Conservation (phyloP, 2,888 invertebrate genomes). For the Volucella zonaria region DNA sequence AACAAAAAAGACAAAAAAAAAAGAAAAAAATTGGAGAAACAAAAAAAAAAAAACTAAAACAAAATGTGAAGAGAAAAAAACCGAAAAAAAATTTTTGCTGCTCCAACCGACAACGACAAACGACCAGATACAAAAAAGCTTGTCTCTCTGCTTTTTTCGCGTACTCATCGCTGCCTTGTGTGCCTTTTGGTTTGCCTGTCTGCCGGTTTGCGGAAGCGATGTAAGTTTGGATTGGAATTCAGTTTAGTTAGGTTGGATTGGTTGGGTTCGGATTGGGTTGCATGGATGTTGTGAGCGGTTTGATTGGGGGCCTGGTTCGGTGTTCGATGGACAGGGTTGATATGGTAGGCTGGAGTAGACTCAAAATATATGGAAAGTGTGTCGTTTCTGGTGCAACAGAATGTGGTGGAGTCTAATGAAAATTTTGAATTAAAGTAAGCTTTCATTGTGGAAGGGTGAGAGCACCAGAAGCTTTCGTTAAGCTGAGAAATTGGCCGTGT, state of each 20-base stretch:
- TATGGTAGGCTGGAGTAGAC: conserved; percentile 7
- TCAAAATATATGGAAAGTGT: not conserved
- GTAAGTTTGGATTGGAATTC: conserved; percentile 65
- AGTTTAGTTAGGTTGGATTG: conserved; percentile 20
- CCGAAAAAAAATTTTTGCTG: conserved; percentile 68
- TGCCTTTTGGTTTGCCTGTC: conserved; percentile 7
- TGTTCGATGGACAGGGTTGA: conserved; percentile 46
- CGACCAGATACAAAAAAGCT: conserved; percentile 70
- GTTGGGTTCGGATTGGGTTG: conserved; percentile 12
- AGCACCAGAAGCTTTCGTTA: not conserved
- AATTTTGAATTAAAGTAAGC: conserved; percentile 28
- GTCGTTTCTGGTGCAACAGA: conserved; percentile 14
- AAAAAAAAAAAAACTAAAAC: conserved; percentile 75
- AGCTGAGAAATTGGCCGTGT: not conserved
- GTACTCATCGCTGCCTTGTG: conserved; percentile 31
- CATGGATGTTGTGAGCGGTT: conserved; percentile 6
- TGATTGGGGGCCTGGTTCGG: conserved; percentile 2
- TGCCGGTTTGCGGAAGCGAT: conserved; percentile 72
- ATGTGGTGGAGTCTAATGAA: conserved; percentile 32
- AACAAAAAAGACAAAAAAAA: conserved; percentile 63
- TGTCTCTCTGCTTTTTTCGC: conserved; percentile 49
- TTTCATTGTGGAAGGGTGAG: not conserved
- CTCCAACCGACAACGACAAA: conserved; percentile 76
- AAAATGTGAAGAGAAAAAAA: conserved; percentile 76
- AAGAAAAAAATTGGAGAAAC: conserved; percentile 66